Percentiles rank a stretch among this genome's conserved stretches.
These are phyloP conservation scores for Saturnia pavonia DNA, from an alignment of 2,888 invertebrate genomes.

Conservation along the genomic window DNA sequence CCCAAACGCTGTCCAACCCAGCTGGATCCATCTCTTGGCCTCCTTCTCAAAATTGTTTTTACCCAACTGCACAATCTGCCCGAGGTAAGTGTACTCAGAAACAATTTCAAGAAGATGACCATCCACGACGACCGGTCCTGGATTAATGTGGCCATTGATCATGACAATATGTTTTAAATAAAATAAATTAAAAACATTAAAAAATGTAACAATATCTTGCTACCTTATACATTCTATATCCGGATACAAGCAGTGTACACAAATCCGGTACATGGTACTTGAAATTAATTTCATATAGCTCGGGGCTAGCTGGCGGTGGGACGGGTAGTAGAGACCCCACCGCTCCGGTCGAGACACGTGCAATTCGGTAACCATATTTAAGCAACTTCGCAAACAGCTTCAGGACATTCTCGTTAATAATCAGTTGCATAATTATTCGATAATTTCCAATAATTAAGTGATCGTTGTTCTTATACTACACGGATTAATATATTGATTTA, in stretches of 20 bases:
- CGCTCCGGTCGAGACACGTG: constrained; percentile 58
- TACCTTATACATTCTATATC: constrained; percentile 35
- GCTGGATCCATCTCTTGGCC: too few relatives aligned
- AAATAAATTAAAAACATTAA: neutral
- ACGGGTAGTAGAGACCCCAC: constrained; percentile 31
- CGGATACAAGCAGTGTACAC: constrained; percentile 64
- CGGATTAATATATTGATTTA: neutral
- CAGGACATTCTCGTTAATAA: constrained; percentile 42
- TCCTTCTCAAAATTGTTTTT: too few relatives aligned
- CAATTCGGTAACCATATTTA: constrained; percentile 49
- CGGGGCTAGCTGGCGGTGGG: constrained; percentile 39
- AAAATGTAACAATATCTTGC: constrained; percentile 38
- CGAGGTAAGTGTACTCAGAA: too few relatives aligned
- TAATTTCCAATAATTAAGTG: neutral
- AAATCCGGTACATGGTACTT: constrained; percentile 62
- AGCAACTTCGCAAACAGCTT: constrained; percentile 48
- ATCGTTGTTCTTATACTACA: neutral
- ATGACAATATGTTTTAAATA: too few relatives aligned
- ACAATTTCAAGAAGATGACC: too few relatives aligned
- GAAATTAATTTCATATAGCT: constrained; percentile 79
- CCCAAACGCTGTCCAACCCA: too few relatives aligned
- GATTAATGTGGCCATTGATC: too few relatives aligned
- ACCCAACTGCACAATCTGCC: too few relatives aligned
- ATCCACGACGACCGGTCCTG: too few relatives aligned
- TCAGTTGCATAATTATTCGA: constrained; percentile 34